phyloP scores from a whole-genome alignment of 2,113 vertebrate species.

The Gobio gobio region DNA sequence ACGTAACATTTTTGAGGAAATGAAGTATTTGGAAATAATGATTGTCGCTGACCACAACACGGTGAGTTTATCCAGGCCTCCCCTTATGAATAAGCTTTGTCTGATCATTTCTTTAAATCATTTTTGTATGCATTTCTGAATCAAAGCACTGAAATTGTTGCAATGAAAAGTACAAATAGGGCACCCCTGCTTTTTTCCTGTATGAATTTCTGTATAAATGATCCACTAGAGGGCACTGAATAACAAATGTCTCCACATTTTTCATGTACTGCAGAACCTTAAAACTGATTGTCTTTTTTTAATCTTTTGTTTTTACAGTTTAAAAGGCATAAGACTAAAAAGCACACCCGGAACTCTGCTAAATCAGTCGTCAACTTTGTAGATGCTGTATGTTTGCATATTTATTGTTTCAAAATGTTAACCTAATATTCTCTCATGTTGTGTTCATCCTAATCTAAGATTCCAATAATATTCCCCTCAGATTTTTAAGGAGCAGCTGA shows the following conservation, averaged over 20 bases:
- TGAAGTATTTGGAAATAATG: slow-evolving; percentile 97
- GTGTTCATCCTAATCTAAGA: background rate
- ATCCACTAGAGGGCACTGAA: slow-evolving; percentile 14
- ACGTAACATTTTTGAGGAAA: slow-evolving; percentile 92
- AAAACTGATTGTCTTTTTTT: slow-evolving; percentile 52
- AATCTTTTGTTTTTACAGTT: slow-evolving; percentile 74
- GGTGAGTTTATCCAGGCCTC: slow-evolving; percentile 75
- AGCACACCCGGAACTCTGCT: slow-evolving; percentile 89
- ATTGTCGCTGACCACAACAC: slow-evolving; percentile 96
- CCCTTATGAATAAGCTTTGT: background rate
- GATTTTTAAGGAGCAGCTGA: slow-evolving; percentile 98
- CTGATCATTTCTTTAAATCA: background rate
- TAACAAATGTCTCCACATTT: background rate
- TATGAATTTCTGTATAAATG: background rate
- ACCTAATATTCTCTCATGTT: background rate
- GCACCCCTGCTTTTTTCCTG: no score
- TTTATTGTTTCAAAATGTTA: background rate
- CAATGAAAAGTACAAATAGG: background rate
- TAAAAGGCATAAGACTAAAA: slow-evolving; percentile 84
- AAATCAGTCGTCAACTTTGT: slow-evolving; percentile 99
- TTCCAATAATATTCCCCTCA: slow-evolving; percentile 52
- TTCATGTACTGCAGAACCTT: background rate
- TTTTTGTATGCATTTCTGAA: background rate
- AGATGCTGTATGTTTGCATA: slow-evolving; percentile 87
- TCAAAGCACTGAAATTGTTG: background rate